Evolutionary conservation across 2,113 vertebrate species (phyloP), one percentile per base, ranked within the genome.

Genomic region (Prolemur simus): DNA sequence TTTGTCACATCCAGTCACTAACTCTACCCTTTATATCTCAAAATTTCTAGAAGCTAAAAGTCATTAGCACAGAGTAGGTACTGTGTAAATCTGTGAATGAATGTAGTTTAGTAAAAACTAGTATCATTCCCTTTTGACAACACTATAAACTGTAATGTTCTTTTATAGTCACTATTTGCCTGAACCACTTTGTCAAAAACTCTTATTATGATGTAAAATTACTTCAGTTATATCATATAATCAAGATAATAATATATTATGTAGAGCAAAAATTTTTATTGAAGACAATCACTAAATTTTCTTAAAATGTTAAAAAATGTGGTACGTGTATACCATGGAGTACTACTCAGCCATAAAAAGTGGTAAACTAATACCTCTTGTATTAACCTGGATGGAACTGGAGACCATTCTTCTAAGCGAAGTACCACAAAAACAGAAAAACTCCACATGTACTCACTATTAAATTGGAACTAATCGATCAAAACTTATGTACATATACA

Each of bases 181-280:
- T 92, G 15, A 11, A 68, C 56, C 20, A 66, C 82, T 78, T 95
- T 94, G 84, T 56, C 29, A 69, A 94, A 93, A 89, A 74, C 10
- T 27, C 85, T 97, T 97, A 96, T 71, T 42, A 29, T 2, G 3
- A 23, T 90, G 66, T 91, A 97, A 97, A 98, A 91, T 93, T 94
- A 90, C 95, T 89, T 94, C 54, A 37, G 13, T 97, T 96, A 96
- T 94, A 96, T 73, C 34, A 39, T 74, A 37, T 80, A 92, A 96
- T 97, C 58, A 96, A 96, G 71, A 89, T 76, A 88, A 52, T 32
- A 20, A 14, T 91, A 96, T 81, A 56, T 68, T 82, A 89, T 76
- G 76, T 80, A 96, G 96, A 95, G 17, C 58, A 89, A 25, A 93
- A 47, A n/a, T 77, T 86, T 87, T 29, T 0, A 90, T n/a, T 73